Conservation (phyloP, 2,113 vertebrate species). For the Progne subis region DNA sequence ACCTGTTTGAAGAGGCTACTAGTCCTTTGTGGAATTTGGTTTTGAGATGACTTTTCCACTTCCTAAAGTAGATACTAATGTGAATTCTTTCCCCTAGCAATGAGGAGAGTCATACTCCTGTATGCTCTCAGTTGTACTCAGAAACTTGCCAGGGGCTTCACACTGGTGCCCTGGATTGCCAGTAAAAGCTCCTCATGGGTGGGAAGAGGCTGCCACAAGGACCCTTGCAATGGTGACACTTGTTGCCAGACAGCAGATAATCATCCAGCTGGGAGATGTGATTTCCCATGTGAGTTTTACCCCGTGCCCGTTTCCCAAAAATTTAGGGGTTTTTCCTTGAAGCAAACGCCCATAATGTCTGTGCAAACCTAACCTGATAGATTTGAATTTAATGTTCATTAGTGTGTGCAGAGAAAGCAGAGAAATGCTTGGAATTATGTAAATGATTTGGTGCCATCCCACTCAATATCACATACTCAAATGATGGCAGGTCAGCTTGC, state of each 20-base stretch:
- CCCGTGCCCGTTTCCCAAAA: not conserved
- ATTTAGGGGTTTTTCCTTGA: not conserved
- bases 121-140: not conserved
- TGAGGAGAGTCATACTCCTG: not conserved
- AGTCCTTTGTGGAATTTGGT: not conserved
- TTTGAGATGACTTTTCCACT: not conserved
- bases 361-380: not conserved
- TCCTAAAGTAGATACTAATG: not conserved
- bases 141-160: not conserved
- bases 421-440: not conserved
- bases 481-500: not conserved
- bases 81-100: not conserved
- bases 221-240: not conserved
- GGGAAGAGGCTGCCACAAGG: not conserved
- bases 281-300: not conserved
- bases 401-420: not conserved
- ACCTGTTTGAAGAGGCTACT: not conserved
- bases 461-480: not conserved
- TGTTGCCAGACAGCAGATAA: not conserved
- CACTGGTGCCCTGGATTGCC: not conserved
- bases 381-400: not conserved
- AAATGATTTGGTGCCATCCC: not conserved
- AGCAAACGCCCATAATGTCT: not conserved
- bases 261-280: not conserved
- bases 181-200: not conserved